A percentile compares a stretch with the other conserved stretches of the same genome.
Conservation (phyloP, 2,797 vertebrate genomes). For the Chromis chromis region DNA sequence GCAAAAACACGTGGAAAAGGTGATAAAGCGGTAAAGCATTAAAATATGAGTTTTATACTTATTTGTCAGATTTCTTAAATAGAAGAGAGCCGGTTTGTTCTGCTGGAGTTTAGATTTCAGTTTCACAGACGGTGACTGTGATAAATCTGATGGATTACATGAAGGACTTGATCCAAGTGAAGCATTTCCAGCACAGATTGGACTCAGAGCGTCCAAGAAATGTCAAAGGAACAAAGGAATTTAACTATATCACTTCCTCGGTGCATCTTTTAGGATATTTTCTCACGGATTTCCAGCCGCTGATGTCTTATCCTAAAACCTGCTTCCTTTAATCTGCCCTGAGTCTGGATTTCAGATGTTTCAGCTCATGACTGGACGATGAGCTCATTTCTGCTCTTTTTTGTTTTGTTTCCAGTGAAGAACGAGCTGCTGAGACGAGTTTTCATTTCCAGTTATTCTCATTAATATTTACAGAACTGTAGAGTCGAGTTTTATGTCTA, state of each 20-base stretch:
- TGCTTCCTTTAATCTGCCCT: conserved; percentile 38
- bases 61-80: conserved; percentile 5
- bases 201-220: conserved; percentile 46
- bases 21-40: not conserved
- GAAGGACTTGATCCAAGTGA: conserved; percentile 52
- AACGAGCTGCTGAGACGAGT: no score
- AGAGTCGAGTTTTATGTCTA: no score
- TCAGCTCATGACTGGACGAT: conserved; percentile 58
- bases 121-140: conserved; percentile 23
- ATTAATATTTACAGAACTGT: not conserved
- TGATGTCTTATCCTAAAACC: conserved; percentile 22
- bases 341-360: conserved; percentile 58
- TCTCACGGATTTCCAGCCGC: conserved; percentile 25
- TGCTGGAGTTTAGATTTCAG: conserved; percentile 8
- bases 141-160: conserved; percentile 46
- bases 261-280: conserved; percentile 43
- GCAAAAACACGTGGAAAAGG: conserved; percentile 1
- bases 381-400: conserved; percentile 72
- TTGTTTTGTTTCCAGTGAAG: conserved; percentile 30
- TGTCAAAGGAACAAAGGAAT: conserved; percentile 50
- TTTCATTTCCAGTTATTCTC: not conserved
- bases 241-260: conserved; percentile 46
- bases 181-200: conserved; percentile 54
- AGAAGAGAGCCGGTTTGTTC: conserved; percentile 19
- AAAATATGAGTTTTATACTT: conserved; percentile 6